These are phyloP conservation scores for Meriones unguiculatus DNA, from an alignment of 2,113 vertebrate genomes.

Conservation along the genomic window DNA sequence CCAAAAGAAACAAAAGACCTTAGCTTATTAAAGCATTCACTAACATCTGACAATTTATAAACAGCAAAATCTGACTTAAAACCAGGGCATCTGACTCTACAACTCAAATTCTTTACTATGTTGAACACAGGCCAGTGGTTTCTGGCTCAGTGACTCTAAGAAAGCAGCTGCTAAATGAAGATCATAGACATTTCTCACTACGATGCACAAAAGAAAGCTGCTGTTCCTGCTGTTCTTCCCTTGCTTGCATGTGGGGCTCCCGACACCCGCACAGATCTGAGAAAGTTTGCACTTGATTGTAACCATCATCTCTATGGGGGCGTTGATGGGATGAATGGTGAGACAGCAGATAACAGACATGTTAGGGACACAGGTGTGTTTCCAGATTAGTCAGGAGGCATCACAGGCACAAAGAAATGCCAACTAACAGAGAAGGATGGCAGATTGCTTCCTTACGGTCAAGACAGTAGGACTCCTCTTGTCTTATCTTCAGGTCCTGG, in stretches of 20 bases:
- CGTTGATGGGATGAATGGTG: neutral
- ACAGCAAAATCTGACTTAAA: neutral
- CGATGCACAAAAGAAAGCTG: constrained; percentile 71
- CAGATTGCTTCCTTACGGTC: constrained; percentile 49
- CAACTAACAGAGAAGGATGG: neutral
- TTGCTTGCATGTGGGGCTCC: constrained; percentile 9
- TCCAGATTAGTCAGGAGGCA: constrained; percentile 24
- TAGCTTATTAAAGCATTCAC: neutral
- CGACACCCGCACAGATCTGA: constrained; percentile 33
- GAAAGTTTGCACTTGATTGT: constrained; percentile 47
- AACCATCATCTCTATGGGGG: constrained; percentile 31
- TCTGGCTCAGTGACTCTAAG: constrained; percentile 52
- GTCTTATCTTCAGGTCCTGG: constrained; percentile 65
- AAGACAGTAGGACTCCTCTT: constrained; percentile 56
- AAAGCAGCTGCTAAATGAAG: constrained; percentile 71
- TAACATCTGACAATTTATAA: constrained; percentile 11
- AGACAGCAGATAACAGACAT: constrained; percentile 34
- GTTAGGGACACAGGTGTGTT: constrained; percentile 45
- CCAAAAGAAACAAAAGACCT: neutral
- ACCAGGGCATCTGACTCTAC: neutral
- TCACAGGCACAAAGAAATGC: constrained; percentile 7
- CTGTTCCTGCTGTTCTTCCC: constrained; percentile 53
- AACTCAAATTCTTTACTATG: neutral
- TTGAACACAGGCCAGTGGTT: constrained; percentile 29
- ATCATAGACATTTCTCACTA: constrained; percentile 67